These are phyloP conservation scores for Athene noctua DNA, from an alignment of 2,113 vertebrate species.

Conservation along the genomic window DNA sequence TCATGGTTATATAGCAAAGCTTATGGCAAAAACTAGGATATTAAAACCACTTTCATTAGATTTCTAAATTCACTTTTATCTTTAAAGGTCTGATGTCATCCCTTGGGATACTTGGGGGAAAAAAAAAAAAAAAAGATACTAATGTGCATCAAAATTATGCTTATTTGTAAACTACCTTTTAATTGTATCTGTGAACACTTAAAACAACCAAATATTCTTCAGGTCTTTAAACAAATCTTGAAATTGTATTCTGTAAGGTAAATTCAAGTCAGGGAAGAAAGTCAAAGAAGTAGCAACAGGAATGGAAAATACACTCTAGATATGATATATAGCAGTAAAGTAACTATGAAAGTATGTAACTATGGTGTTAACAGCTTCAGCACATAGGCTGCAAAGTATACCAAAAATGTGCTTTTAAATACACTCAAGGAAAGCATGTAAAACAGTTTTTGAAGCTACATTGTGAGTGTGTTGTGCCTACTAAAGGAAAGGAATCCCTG, in stretches of 20 bases:
- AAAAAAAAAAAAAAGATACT: background rate
- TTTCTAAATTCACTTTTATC: slow-evolving; percentile 36
- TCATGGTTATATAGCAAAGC: background rate
- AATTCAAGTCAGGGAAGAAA: background rate
- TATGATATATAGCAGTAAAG: background rate
- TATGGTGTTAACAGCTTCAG: background rate
- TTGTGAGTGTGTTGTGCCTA: background rate
- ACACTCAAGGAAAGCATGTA: background rate
- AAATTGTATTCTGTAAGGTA: background rate
- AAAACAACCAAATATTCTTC: background rate
- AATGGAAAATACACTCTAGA: background rate
- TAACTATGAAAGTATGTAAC: background rate
- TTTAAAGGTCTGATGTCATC: slow-evolving; percentile 1
- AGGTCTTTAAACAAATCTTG: background rate
- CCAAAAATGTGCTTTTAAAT: background rate
- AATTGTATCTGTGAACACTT: background rate
- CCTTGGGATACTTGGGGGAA: background rate
- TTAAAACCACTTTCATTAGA: background rate
- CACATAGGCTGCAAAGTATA: background rate
- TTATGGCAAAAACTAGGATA: slow-evolving; percentile 18
- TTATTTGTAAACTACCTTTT: background rate
- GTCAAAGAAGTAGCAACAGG: background rate
- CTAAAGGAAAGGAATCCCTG: background rate
- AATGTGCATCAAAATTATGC: background rate
- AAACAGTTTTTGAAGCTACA: background rate